phyloP scores from a whole-genome alignment of 2,888 invertebrate genomes.

The Meiosimyza decipiens region DNA sequence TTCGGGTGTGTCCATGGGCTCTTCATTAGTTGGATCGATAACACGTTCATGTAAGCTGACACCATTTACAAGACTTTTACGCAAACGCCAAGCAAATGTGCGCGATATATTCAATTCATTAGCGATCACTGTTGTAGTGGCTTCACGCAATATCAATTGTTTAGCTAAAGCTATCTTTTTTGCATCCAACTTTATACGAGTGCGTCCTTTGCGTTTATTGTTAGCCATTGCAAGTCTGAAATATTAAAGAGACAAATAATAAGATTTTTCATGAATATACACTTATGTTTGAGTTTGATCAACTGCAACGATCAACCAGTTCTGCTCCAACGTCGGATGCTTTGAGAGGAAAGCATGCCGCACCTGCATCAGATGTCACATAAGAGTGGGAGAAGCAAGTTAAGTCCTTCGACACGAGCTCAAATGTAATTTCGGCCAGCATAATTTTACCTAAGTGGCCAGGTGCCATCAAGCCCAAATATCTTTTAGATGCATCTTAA shows the following conservation, averaged over 20 bases:
- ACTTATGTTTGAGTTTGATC: no score
- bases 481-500: no score
- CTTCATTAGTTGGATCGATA: conserved; percentile 58
- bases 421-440: no score
- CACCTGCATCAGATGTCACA: no score
- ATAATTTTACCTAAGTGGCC: no score
- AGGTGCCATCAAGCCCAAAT: no score
- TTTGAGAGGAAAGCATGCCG: no score
- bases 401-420: no score
- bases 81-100: conserved; percentile 65
- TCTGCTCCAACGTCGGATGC: no score
- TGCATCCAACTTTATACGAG: conserved; percentile 65
- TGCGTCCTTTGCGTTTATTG: conserved; percentile 63
- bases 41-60: conserved; percentile 64
- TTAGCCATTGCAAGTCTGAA: conserved; percentile 52
- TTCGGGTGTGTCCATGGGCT: conserved; percentile 40
- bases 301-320: no score
- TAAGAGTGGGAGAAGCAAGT: no score
- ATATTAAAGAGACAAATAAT: background rate
- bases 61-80: conserved; percentile 64
- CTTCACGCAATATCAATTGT: conserved; percentile 62
- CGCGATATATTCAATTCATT: conserved; percentile 64
- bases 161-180: conserved; percentile 64
- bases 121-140: conserved; percentile 64
- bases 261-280: background rate